Percentiles rank a stretch among this genome's conserved stretches.
These are phyloP conservation scores for Operophtera brumata DNA, from an alignment of 2,888 invertebrate species.

Conservation along the genomic window DNA sequence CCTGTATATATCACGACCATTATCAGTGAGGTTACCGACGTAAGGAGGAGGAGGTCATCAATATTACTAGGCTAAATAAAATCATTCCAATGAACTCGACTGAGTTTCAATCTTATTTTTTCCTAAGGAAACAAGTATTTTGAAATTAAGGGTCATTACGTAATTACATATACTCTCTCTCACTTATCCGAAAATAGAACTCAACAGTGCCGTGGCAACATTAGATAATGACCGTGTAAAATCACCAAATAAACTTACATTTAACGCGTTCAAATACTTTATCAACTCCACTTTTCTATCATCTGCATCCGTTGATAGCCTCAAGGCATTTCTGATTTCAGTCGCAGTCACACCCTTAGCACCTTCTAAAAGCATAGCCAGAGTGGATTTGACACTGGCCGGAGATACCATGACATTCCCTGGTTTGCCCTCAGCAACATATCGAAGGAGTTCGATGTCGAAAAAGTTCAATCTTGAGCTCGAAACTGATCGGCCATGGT, in stretches of 20 bases:
- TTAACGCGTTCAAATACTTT: conserved; percentile 50
- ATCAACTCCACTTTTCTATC: conserved; percentile 61
- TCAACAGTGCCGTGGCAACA: too few species aligned
- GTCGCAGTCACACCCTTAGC: conserved; percentile 78
- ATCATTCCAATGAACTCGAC: too few species aligned
- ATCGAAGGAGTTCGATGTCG: conserved; percentile 77
- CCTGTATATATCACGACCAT: too few species aligned
- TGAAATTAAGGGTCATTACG: neutral
- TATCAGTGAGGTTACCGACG: too few species aligned
- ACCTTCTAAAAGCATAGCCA: conserved; percentile 84
- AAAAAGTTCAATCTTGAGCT: conserved; percentile 75
- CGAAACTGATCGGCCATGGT: conserved; percentile 28
- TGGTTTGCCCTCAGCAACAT: conserved; percentile 54
- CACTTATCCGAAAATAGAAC: too few species aligned
- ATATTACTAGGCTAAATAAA: too few species aligned
- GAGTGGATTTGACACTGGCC: conserved; percentile 82
- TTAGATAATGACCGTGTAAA: too few species aligned
- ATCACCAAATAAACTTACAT: conserved; percentile 43
- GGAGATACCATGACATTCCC: conserved; percentile 85
- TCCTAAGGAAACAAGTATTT: too few species aligned
- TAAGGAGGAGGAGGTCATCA: too few species aligned
- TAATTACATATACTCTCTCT: too few species aligned
- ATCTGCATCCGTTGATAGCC: conserved; percentile 68
- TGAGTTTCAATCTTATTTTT: too few species aligned
- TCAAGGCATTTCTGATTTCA: conserved; percentile 80